phyloP scores from a whole-genome alignment of 1,140 invertebrate genomes.

The Orchestia grillus region DNA sequence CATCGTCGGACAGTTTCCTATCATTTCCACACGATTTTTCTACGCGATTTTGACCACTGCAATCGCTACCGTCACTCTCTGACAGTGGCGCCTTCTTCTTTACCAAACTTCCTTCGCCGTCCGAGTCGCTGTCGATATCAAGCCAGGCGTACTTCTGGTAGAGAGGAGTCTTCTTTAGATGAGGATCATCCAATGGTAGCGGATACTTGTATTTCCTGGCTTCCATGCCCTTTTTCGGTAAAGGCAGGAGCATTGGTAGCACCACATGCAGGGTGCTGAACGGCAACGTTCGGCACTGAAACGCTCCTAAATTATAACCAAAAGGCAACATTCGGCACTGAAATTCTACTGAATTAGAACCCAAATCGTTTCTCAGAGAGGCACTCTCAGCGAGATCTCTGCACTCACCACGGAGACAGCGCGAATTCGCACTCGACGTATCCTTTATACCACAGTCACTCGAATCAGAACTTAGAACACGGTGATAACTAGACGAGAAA shows the following conservation, averaged over 20 bases:
- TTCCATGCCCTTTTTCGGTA: not conserved
- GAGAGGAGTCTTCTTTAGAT: constrained; percentile 23
- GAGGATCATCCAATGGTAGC: constrained; percentile 21
- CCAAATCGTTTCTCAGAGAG: not conserved
- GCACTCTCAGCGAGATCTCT: not conserved
- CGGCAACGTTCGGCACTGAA: not conserved
- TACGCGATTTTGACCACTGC: not conserved
- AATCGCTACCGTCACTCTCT: not conserved
- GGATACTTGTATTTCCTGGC: not conserved
- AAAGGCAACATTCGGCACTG: too few relatives aligned
- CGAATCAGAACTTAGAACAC: not conserved
- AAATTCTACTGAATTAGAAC: not conserved
- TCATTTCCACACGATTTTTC: not conserved
- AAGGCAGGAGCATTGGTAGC: not conserved
- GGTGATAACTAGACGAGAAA: not conserved
- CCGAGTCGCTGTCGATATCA: constrained; percentile 36
- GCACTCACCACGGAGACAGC: too few relatives aligned
- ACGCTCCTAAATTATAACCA: not conserved
- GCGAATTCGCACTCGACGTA: not conserved
- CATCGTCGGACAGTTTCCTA: not conserved
- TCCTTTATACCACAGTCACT: not conserved
- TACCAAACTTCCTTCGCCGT: not conserved
- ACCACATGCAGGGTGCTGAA: not conserved
- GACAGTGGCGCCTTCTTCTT: not conserved
- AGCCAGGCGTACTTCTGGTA: constrained; percentile 57